Percentiles rank a stretch among this genome's conserved stretches.
These are phyloP conservation scores for Samia ricini DNA, from an alignment of 1,140 invertebrate genomes.

Conservation along the genomic window DNA sequence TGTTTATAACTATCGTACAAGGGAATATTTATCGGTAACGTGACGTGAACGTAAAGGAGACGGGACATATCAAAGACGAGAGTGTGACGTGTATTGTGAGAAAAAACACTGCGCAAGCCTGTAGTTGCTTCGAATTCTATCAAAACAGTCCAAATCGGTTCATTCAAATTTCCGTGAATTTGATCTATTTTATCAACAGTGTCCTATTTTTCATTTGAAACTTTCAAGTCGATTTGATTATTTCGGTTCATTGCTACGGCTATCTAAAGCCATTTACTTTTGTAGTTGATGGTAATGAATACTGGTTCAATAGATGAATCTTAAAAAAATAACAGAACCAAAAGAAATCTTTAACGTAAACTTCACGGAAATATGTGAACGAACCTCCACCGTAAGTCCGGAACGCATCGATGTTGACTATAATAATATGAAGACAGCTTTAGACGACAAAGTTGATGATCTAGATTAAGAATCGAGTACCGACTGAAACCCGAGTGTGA, in stretches of 20 bases:
- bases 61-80: slow-evolving; percentile 3
- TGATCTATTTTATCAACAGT: too few species aligned
- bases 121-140: slow-evolving; percentile 4
- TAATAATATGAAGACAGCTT: too few species aligned
- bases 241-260: too few species aligned
- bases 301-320: neutral
- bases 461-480: slow-evolving; percentile 29
- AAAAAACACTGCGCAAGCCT: neutral
- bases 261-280: too few species aligned
- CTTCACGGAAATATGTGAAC: neutral
- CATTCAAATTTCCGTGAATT: too few species aligned
- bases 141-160: too few species aligned
- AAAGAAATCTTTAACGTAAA: too few species aligned
- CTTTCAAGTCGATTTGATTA: too few species aligned
- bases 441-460: slow-evolving; percentile 1
- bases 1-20: neutral
- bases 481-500: slow-evolving; percentile 69
- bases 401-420: neutral
- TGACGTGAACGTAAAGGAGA: neutral
- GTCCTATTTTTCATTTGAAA: too few species aligned
- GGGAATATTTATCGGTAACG: neutral
- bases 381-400: neutral
- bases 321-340: neutral
- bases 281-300: too few species aligned
- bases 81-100: neutral